Conservation (phyloP, 2,797 vertebrate genomes). For the Sardinella longiceps region DNA sequence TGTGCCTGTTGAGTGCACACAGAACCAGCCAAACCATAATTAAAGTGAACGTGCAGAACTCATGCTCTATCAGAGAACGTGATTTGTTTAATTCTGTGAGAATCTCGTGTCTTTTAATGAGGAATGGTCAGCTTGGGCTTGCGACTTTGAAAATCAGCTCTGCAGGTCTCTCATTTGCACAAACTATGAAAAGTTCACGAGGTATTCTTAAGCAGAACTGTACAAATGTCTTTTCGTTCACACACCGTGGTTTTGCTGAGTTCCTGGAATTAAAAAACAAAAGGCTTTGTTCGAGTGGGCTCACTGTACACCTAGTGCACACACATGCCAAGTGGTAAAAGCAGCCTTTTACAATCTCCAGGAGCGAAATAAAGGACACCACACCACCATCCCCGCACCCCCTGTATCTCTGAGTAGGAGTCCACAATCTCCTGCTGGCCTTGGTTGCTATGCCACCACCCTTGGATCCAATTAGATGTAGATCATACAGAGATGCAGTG, state of each 20-base stretch:
- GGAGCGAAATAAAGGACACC: neutral
- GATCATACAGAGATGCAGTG: conserved; percentile 31
- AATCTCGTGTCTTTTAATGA: neutral
- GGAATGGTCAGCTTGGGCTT: neutral
- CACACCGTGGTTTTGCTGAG: neutral
- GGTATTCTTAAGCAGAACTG: neutral
- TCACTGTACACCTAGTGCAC: neutral
- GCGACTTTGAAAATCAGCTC: neutral
- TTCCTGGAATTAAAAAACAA: neutral
- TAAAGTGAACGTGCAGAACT: neutral
- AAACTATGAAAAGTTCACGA: neutral
- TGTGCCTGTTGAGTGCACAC: neutral
- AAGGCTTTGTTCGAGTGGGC: neutral
- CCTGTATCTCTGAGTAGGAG: neutral
- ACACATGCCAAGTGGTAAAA: neutral
- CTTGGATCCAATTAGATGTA: conserved; percentile 39
- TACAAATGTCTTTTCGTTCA: neutral
- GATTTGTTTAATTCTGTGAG: neutral
- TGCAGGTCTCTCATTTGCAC: neutral
- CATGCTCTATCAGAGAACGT: neutral
- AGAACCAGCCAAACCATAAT: neutral
- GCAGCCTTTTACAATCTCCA: neutral
- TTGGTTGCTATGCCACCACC: neutral
- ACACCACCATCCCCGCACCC: neutral
- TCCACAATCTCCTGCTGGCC: neutral